Conservation (phyloP, 2,113 vertebrate species). For the Phasianus colchicus region DNA sequence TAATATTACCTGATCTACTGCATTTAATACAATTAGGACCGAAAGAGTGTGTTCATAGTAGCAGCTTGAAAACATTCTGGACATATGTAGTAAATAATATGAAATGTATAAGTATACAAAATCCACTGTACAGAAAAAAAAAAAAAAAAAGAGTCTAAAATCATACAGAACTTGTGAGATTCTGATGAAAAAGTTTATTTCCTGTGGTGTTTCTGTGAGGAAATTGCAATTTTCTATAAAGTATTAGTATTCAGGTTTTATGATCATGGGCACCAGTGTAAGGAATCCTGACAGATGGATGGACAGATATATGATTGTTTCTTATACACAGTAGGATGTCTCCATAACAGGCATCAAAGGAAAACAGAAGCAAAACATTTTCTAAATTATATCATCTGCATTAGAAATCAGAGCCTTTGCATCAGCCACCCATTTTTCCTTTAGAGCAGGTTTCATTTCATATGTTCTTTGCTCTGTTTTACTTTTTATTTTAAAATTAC, state of each 20-base stretch:
- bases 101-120: neutral
- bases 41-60: neutral
- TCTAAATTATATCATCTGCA: neutral
- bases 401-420: neutral
- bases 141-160: neutral
- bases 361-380: slow-evolving; percentile 2
- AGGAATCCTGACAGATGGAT: slow-evolving; percentile 34
- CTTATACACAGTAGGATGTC: slow-evolving; percentile 14
- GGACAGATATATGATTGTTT: neutral
- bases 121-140: neutral
- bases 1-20: neutral
- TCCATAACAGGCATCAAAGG: neutral
- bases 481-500: neutral
- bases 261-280: neutral
- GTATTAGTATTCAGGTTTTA: neutral
- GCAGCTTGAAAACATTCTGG: neutral
- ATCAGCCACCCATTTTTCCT: neutral
- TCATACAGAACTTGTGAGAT: neutral
- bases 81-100: neutral
- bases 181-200: neutral
- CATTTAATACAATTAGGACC: neutral
- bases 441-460: neutral
- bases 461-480: neutral
- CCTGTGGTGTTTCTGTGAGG: neutral
- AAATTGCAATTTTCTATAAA: slow-evolving; percentile 9